Evolutionary conservation across 2,113 vertebrate species (phyloP).

Genomic region (Lampris incognitus): DNA sequence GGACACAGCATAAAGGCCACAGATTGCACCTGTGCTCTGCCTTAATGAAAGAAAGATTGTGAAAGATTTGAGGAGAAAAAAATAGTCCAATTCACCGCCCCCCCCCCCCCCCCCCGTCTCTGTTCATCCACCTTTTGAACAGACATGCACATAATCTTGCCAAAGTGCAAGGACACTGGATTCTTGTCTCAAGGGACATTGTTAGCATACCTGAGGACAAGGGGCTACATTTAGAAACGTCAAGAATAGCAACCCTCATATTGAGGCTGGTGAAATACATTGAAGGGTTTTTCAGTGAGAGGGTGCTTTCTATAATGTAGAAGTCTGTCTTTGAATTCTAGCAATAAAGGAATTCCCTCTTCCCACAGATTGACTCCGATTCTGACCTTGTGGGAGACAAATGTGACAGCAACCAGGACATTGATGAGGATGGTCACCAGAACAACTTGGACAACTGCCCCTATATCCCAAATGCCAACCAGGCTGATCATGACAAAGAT

Average conservation of each 20-base stretch:
- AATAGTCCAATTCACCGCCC: conserved; percentile 7
- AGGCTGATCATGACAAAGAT: conserved; percentile 97
- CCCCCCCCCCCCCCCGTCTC: conserved; percentile 15
- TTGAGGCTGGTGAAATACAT: conserved; percentile 35
- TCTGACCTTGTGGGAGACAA: conserved; percentile 95
- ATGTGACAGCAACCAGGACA: conserved; percentile 98
- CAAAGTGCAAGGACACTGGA: conserved; percentile 44
- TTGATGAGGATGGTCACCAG: conserved; percentile 98
- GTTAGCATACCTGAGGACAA: conserved; percentile 63
- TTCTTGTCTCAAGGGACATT: conserved; percentile 57
- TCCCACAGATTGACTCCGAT: conserved; percentile 90
- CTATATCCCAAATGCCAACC: conserved; percentile 97
- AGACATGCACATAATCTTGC: conserved; percentile 27
- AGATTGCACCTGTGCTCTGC: conserved; percentile 32
- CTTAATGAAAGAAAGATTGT: conserved; percentile 60
- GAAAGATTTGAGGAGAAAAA: conserved; percentile 20
- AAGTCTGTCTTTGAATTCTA: conserved; percentile 31
- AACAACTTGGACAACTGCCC: conserved; percentile 99
- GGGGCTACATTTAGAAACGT: conserved; percentile 38
- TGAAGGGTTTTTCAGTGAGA: conserved; percentile 27
- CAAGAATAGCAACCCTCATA: conserved; percentile 40
- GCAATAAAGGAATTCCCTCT: conserved; percentile 62
- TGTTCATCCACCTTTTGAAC: conserved; percentile 22
- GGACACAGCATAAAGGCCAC: not conserved
- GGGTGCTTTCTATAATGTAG: conserved; percentile 36